A percentile compares a stretch with the other conserved stretches of the same genome.
Evolutionary conservation across 2,888 invertebrate species (phyloP).

Genomic region (Acanthosoma haemorrhoidale): DNA sequence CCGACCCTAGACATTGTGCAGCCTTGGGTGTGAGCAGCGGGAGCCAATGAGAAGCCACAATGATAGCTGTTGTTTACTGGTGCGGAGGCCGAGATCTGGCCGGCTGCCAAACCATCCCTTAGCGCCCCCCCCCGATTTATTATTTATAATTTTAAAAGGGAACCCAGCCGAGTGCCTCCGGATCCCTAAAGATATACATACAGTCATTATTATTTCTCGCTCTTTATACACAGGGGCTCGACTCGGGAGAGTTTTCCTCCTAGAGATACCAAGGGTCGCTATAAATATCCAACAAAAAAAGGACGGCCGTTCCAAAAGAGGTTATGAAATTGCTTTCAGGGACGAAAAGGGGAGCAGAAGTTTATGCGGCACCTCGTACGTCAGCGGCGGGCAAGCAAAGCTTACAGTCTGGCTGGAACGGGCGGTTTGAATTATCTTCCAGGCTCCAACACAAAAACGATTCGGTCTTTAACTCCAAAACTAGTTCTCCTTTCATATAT

Average conservation of each 20-base stretch:
- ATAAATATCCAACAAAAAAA: neutral
- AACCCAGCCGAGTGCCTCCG: neutral
- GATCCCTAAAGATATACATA: neutral
- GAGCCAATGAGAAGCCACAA: no score
- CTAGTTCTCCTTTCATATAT: no score
- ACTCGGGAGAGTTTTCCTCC: neutral
- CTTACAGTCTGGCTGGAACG: no score
- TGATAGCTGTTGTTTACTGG: neutral
- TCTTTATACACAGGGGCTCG: neutral
- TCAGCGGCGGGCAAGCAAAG: no score
- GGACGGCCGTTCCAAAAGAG: neutral
- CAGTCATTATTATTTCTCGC: neutral
- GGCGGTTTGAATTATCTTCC: no score
- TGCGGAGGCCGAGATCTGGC: neutral
- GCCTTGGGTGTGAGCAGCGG: no score
- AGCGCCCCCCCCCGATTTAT: neutral
- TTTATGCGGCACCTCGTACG: no score
- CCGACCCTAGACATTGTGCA: no score
- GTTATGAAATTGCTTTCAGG: neutral
- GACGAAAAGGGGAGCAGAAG: neutral
- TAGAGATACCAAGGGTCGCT: neutral
- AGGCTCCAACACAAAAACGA: no score
- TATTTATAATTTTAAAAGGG: slow-evolving; percentile 1
- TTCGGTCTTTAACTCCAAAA: no score
- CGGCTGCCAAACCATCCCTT: neutral